These are phyloP conservation scores for Plebejus argus DNA, from an alignment of 2,888 invertebrate species.

Conservation along the genomic window DNA sequence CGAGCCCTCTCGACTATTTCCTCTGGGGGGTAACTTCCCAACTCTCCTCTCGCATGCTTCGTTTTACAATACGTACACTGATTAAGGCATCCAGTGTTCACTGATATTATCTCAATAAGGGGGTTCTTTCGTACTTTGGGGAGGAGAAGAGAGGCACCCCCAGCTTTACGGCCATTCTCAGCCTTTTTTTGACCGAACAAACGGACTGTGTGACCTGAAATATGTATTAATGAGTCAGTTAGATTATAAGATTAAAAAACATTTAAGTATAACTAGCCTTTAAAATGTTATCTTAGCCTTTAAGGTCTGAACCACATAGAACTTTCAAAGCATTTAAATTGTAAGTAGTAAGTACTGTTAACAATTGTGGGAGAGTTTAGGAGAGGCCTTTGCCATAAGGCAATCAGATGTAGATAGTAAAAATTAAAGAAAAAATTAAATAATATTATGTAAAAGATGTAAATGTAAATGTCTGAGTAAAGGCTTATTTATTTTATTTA, in stretches of 20 bases:
- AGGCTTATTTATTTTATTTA: too few relatives aligned
- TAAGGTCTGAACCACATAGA: background rate
- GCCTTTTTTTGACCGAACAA: constrained; percentile 91
- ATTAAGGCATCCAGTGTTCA: constrained; percentile 98
- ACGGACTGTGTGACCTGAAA: constrained; percentile 85
- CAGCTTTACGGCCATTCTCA: constrained; percentile 87
- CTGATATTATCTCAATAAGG: constrained; percentile 97
- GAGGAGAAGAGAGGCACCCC: constrained; percentile 92
- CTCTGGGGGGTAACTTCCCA: constrained; percentile 95
- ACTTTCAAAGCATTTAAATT: background rate
- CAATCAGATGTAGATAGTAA: too few relatives aligned
- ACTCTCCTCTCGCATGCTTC: constrained; percentile 96
- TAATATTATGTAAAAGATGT: too few relatives aligned
- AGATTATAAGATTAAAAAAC: too few relatives aligned
- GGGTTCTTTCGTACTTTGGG: constrained; percentile 98
- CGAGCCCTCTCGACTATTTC: constrained; percentile 93
- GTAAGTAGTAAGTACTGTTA: too few relatives aligned
- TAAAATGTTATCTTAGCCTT: background rate
- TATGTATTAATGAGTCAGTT: constrained; percentile 7
- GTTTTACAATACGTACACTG: constrained; percentile 99
- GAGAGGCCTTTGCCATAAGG: too few relatives aligned
- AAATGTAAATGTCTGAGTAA: too few relatives aligned
- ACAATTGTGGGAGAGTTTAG: too few relatives aligned
- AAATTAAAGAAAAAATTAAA: too few relatives aligned
- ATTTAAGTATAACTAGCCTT: background rate